phyloP scores from a whole-genome alignment of 2,888 invertebrate species.

The Sussaba pulchella region DNA sequence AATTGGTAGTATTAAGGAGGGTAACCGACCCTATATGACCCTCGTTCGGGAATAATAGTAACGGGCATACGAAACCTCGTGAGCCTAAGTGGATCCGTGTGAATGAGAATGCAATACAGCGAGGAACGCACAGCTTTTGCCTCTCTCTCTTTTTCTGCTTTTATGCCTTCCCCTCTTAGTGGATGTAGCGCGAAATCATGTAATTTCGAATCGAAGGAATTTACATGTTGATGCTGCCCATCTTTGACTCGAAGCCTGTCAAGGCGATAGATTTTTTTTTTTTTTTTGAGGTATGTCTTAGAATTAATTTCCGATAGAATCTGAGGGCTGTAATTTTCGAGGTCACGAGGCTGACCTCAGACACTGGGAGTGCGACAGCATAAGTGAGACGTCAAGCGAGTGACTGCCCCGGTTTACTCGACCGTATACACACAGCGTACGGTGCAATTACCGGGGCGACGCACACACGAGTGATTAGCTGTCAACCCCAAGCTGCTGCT shows the following conservation, averaged over 20 bases:
- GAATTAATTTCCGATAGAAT: not conserved
- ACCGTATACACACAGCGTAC: slow-evolving; percentile 27
- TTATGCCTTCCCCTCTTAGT: too few relatives aligned
- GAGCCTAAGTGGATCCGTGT: too few relatives aligned
- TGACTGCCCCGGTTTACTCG: slow-evolving; percentile 22
- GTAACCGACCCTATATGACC: not conserved
- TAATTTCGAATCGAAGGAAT: too few relatives aligned
- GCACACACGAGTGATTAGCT: slow-evolving; percentile 52
- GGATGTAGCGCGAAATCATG: too few relatives aligned
- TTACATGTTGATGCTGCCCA: too few relatives aligned
- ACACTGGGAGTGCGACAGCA: not conserved
- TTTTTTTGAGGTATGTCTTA: not conserved
- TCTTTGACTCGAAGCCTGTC: too few relatives aligned
- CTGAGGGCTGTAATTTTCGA: too few relatives aligned
- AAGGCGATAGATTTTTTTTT: too few relatives aligned
- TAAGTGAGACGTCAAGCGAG: slow-evolving; percentile 8
- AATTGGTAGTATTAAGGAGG: not conserved
- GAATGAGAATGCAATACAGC: too few relatives aligned
- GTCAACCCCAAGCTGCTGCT: slow-evolving; percentile 36
- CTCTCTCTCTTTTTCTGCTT: too few relatives aligned
- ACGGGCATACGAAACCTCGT: too few relatives aligned
- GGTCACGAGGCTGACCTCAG: not conserved
- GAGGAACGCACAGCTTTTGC: too few relatives aligned
- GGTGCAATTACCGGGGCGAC: slow-evolving; percentile 45
- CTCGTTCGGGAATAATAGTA: not conserved